Base-by-base conservation (phyloP, 2,888 invertebrate genomes). In the Xestia xanthographa region DNA sequence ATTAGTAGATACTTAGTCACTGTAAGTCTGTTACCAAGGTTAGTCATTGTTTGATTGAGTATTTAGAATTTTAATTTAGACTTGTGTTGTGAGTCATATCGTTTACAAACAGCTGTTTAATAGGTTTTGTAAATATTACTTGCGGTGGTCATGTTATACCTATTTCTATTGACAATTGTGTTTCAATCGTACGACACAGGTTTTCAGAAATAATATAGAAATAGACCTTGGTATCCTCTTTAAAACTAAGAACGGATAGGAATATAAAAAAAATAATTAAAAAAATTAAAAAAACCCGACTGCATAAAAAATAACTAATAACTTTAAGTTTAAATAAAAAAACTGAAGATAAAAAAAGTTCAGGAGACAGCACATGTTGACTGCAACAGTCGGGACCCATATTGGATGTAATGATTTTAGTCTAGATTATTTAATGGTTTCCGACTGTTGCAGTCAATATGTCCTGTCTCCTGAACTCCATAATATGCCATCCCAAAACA, bases 1-100 rank as follows among this genome's bases (percentile, higher is more conserved):
- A 68, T 80, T 72, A 66, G 43, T 73, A 34, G 60, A 50, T 69
- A 73, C 72, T 78, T 86, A 83, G 73, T 86, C 79, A 83, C 50
- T 72, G n/a, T n/a, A n/a, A n/a, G n/a, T n/a, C n/a, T n/a, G 83
- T 69, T 68, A 38, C 67, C 41, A 72, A 83, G 74, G 63, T 79
- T 75, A 74, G 71, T 82, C 79, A 87, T 77, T 87, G 77, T 79
- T 78, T 68, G 71, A 78, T 83, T 78, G 56, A 65, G 34, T 83
- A 83, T 86, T 77, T 86, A 79, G 68, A 66, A 56, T 78, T 80
- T 75, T 66, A 73, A 77, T 83, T 86, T 74, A 70, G 53, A 9
- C 11, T 65, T 29, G 20, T 86, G 75, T 63, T 34, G n/a, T 86
- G 77, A 86, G 26, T 86, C 75, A 86, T 69, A 56, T 60, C 69